Conservation (phyloP, 2,888 invertebrate species). For the Pheosia gnoma region DNA sequence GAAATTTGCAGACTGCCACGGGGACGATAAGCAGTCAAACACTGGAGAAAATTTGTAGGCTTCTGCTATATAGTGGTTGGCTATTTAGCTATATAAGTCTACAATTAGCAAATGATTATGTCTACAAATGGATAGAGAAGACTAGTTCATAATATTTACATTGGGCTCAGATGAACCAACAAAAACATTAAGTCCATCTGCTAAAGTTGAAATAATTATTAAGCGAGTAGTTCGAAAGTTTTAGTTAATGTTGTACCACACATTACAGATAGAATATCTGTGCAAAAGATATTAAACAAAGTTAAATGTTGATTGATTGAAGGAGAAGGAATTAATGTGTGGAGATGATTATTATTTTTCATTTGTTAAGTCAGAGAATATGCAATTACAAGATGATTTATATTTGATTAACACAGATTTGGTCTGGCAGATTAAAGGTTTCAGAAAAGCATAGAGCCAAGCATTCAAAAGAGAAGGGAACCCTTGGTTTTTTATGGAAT, state of each 20-base stretch:
- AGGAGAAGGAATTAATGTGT: slow-evolving; percentile 15
- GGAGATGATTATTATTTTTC: slow-evolving; percentile 33
- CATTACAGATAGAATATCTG: not conserved
- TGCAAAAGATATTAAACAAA: not conserved
- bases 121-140: not conserved
- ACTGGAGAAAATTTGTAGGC: not conserved
- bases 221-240: not conserved
- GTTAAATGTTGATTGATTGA: not conserved
- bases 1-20: too few relatives aligned
- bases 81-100: not conserved
- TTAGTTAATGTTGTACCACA: not conserved
- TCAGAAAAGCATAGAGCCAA: not conserved
- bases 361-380: slow-evolving; percentile 19
- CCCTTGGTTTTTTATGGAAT: too few relatives aligned
- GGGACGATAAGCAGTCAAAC: not conserved
- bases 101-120: not conserved
- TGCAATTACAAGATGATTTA: slow-evolving; percentile 17
- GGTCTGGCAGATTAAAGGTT: slow-evolving; percentile 19
- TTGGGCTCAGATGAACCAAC: not conserved
- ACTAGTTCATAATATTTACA: not conserved
- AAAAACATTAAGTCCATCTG: not conserved
- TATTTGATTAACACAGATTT: slow-evolving; percentile 23
- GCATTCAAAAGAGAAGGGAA: too few relatives aligned
- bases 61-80: not conserved
- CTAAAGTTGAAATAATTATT: not conserved